phyloP scores from a whole-genome alignment of 2,888 invertebrate species.

The Papilio gigon region DNA sequence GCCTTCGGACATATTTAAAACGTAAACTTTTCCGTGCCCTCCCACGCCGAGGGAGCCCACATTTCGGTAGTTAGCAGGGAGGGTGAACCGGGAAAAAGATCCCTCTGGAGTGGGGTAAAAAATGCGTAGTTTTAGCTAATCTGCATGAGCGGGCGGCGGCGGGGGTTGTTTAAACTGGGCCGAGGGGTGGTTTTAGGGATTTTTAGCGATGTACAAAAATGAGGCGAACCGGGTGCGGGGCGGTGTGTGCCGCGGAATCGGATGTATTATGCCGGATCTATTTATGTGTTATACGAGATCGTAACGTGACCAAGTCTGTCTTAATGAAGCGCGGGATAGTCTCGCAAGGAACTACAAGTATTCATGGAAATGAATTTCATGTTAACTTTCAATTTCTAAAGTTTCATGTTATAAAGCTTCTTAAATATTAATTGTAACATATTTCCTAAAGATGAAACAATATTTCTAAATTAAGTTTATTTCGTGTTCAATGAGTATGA shows the following conservation, averaged over 20 bases:
- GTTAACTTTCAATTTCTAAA: neutral
- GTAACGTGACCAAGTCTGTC: slow-evolving; percentile 45
- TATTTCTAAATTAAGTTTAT: too few relatives aligned
- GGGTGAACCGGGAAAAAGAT: slow-evolving; percentile 65
- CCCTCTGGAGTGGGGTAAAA: slow-evolving; percentile 80
- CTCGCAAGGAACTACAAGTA: slow-evolving; percentile 6
- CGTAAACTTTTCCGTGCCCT: slow-evolving; percentile 74
- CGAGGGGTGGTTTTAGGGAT: slow-evolving; percentile 75
- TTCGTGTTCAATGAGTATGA: too few relatives aligned
- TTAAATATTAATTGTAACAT: neutral
- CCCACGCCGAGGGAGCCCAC: slow-evolving; percentile 61
- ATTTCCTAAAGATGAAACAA: too few relatives aligned
- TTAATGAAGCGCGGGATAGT: slow-evolving; percentile 45
- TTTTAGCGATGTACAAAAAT: slow-evolving; percentile 81
- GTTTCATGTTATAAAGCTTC: neutral
- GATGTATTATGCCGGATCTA: slow-evolving; percentile 81
- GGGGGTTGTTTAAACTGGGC: slow-evolving; percentile 68
- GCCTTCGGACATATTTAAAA: slow-evolving; percentile 82
- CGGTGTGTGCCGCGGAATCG: slow-evolving; percentile 67
- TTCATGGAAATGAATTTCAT: neutral
- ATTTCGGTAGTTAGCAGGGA: slow-evolving; percentile 78
- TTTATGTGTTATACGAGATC: slow-evolving; percentile 68
- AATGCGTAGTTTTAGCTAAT: slow-evolving; percentile 87
- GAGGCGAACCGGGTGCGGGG: slow-evolving; percentile 58
- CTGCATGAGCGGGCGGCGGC: slow-evolving; percentile 73